Evolutionary conservation across 2,797 vertebrate genomes (phyloP).

Genomic region (Amphiprion clarkii): DNA sequence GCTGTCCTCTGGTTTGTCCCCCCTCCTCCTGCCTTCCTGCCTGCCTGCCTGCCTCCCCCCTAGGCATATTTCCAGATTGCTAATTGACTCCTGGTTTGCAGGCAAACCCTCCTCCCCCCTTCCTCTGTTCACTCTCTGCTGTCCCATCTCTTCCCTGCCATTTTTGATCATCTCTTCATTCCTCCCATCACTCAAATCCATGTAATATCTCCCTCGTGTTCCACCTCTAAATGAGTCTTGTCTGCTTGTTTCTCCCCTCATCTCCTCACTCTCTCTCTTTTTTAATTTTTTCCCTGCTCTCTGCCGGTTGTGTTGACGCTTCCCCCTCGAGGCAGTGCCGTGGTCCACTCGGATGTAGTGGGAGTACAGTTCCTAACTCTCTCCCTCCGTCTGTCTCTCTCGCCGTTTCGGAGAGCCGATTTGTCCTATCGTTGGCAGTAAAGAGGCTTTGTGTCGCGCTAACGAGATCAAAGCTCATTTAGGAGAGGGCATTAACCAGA

Average conservation of each 20-base stretch:
- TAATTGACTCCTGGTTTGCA: constrained; percentile 83
- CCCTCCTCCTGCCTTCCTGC: neutral
- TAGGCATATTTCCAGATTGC: constrained; percentile 81
- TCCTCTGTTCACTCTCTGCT: neutral
- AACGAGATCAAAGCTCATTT: constrained; percentile 86
- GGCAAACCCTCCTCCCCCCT: constrained; percentile 28
- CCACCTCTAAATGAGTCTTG: neutral
- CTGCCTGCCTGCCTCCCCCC: constrained; percentile 22
- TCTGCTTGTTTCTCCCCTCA: neutral
- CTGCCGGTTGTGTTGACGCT: constrained; percentile 45
- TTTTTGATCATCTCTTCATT: constrained; percentile 44
- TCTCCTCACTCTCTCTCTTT: neutral
- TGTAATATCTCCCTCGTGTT: neutral
- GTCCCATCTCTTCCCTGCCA: constrained; percentile 18
- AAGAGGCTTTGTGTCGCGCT: constrained; percentile 85
- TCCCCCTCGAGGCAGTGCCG: constrained; percentile 48
- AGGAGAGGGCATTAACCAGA: constrained; percentile 80
- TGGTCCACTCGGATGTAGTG: constrained; percentile 56
- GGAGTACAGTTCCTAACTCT: constrained; percentile 50
- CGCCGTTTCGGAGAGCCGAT: constrained; percentile 69
- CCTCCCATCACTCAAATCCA: constrained; percentile 26
- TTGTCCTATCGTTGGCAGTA: constrained; percentile 84
- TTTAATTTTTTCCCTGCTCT: neutral
- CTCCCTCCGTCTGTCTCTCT: constrained; percentile 9
- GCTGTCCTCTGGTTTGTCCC: constrained; percentile 62